Evolutionary conservation across 1,140 invertebrate genomes (phyloP).

Genomic region (Propsilocerus akamusi): DNA sequence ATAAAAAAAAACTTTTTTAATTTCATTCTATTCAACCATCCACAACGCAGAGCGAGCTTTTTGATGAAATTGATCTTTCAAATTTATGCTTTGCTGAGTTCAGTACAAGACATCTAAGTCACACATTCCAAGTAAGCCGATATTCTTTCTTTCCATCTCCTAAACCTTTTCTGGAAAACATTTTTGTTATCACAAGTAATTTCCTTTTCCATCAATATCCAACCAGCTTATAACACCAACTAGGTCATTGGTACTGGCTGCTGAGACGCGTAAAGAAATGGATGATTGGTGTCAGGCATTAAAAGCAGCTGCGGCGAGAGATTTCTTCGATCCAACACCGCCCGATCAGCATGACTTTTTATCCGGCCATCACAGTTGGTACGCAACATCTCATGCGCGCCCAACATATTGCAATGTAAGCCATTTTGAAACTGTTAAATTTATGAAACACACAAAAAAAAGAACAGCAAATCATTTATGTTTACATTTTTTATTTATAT

Average conservation of each 20-base stretch:
- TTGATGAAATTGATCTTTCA: slow-evolving; percentile 69
- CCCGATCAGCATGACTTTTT: slow-evolving; percentile 44
- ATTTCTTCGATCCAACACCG: slow-evolving; percentile 30
- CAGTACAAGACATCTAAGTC: slow-evolving; percentile 67
- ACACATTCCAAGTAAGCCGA: slow-evolving; percentile 63
- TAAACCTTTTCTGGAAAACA: neutral
- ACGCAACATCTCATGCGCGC: slow-evolving; percentile 74
- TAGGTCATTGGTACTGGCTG: slow-evolving; percentile 62
- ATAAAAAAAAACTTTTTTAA: too few species aligned
- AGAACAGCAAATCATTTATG: too few species aligned
- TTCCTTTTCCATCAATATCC: slow-evolving; percentile 9
- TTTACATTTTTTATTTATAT: too few species aligned
- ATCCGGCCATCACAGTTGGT: slow-evolving; percentile 80
- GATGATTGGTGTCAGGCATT: slow-evolving; percentile 73
- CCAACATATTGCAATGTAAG: slow-evolving; percentile 84
- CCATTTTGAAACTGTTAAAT: too few species aligned
- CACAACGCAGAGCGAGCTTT: slow-evolving; percentile 72
- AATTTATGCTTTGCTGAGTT: slow-evolving; percentile 71
- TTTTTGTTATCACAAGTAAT: neutral
- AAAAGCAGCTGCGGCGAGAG: slow-evolving; percentile 46
- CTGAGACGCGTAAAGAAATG: slow-evolving; percentile 68
- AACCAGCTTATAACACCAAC: slow-evolving; percentile 71
- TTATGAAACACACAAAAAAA: too few species aligned
- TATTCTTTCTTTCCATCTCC: neutral
- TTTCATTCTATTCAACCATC: too few species aligned